Evolutionary conservation across 1,140 invertebrate genomes (phyloP).

Genomic region (Trissolcus basalis): DNA sequence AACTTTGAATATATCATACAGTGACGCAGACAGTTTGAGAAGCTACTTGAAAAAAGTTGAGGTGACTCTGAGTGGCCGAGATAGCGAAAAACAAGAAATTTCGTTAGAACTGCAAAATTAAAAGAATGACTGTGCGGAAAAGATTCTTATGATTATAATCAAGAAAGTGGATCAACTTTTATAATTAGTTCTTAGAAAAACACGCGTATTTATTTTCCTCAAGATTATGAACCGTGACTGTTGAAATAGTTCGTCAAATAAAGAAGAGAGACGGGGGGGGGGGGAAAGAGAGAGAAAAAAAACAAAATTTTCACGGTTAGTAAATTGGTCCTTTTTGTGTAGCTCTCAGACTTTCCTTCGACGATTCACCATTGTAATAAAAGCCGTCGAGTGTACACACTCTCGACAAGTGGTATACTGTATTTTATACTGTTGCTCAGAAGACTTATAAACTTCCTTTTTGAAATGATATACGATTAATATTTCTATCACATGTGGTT

Average conservation of each 20-base stretch:
- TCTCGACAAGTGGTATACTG: conserved; percentile 63
- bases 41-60: conserved; percentile 21
- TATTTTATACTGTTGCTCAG: conserved; percentile 66
- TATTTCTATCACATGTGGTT: too few relatives aligned
- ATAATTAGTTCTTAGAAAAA: too few relatives aligned
- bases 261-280: too few relatives aligned
- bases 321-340: conserved; percentile 7
- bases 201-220: too few relatives aligned
- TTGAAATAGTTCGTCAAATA: too few relatives aligned
- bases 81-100: not conserved
- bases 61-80: too few relatives aligned
- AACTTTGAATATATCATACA: conserved; percentile 44
- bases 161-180: too few relatives aligned
- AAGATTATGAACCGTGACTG: too few relatives aligned
- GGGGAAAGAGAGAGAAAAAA: too few relatives aligned
- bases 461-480: conserved; percentile 17
- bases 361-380: conserved; percentile 63
- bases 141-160: too few relatives aligned
- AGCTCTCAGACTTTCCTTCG: conserved; percentile 18
- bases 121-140: too few relatives aligned
- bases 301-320: too few relatives aligned
- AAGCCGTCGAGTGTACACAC: conserved; percentile 68
- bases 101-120: conserved; percentile 9
- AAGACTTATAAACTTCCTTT: conserved; percentile 33
- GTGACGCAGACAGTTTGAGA: conserved; percentile 22